These are phyloP conservation scores for Xiphias gladius DNA, from an alignment of 2,113 vertebrate species.

Conservation along the genomic window DNA sequence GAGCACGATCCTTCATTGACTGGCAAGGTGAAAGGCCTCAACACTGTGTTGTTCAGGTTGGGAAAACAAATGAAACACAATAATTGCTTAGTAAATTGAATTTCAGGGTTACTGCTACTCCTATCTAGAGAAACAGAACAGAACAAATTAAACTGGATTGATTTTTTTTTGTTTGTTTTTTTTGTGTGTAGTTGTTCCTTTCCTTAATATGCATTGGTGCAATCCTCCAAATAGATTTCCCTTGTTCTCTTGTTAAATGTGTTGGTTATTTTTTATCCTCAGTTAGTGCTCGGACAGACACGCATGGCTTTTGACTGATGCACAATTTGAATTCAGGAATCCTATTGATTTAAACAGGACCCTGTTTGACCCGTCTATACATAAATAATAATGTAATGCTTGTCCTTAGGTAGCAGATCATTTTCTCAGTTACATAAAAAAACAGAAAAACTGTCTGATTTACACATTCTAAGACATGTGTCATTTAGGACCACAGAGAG, in stretches of 20 bases:
- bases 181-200: slow-evolving; percentile 14
- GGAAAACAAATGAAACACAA: slow-evolving; percentile 48
- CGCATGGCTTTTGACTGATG: not conserved
- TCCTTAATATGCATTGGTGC: slow-evolving; percentile 26
- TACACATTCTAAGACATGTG: not conserved
- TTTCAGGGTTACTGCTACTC: slow-evolving; percentile 22
- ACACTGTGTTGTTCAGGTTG: slow-evolving; percentile 44
- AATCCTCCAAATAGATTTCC: not conserved
- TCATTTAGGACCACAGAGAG: slow-evolving; percentile 3
- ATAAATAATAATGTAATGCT: not conserved
- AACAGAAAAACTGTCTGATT: not conserved
- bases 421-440: not conserved
- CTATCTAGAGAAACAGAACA: slow-evolving; percentile 16
- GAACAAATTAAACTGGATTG: slow-evolving; percentile 46
- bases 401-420: not conserved
- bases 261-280: not conserved
- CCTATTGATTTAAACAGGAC: not conserved
- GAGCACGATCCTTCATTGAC: slow-evolving; percentile 32
- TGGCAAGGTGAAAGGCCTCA: slow-evolving; percentile 31
- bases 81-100: slow-evolving; percentile 50
- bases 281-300: not conserved
- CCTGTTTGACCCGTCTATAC: not conserved
- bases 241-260: slow-evolving; percentile 20
- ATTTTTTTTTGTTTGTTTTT: slow-evolving; percentile 36
- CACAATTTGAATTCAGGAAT: not conserved